Conservation (phyloP, 2,113 vertebrate species). For the Rhizomys pruinosus region DNA sequence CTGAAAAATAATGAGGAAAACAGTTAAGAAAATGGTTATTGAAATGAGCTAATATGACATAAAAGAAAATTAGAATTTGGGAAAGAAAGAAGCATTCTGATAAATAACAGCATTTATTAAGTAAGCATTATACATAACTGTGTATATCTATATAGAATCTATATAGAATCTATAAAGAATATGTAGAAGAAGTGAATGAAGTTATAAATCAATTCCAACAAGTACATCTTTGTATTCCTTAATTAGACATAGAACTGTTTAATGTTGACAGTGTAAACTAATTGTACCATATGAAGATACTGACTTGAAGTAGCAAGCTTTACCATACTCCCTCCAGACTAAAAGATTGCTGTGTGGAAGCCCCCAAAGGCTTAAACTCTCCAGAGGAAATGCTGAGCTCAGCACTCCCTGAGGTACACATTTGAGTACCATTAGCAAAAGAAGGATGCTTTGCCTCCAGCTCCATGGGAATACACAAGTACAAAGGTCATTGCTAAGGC, state of each 20-base stretch:
- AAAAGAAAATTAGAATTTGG: slow-evolving; percentile 2
- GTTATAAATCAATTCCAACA: not conserved
- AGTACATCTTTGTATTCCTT: not conserved
- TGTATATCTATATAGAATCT: not conserved
- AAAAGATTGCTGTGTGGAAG: slow-evolving; percentile 28
- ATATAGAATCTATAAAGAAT: not conserved
- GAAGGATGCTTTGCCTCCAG: slow-evolving; percentile 42
- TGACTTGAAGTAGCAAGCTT: slow-evolving; percentile 45
- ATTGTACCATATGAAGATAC: not conserved
- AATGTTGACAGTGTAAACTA: not conserved
- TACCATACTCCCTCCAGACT: slow-evolving; percentile 41
- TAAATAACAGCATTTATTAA: not conserved
- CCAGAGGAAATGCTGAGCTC: slow-evolving; percentile 37
- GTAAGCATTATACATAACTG: not conserved
- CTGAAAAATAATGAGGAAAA: not conserved
- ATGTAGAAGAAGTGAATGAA: not conserved
- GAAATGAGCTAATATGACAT: not conserved
- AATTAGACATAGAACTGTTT: not conserved
- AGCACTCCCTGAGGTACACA: slow-evolving; percentile 60
- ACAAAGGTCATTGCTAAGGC: slow-evolving; percentile 75
- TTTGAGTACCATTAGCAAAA: slow-evolving; percentile 72
- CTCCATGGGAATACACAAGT: slow-evolving; percentile 52
- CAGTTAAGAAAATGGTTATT: not conserved
- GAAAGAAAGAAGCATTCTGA: not conserved
- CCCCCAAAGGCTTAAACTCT: slow-evolving; percentile 44